These are phyloP conservation scores for Vanessa atalanta DNA, from an alignment of 1,140 invertebrate genomes.

Conservation along the genomic window DNA sequence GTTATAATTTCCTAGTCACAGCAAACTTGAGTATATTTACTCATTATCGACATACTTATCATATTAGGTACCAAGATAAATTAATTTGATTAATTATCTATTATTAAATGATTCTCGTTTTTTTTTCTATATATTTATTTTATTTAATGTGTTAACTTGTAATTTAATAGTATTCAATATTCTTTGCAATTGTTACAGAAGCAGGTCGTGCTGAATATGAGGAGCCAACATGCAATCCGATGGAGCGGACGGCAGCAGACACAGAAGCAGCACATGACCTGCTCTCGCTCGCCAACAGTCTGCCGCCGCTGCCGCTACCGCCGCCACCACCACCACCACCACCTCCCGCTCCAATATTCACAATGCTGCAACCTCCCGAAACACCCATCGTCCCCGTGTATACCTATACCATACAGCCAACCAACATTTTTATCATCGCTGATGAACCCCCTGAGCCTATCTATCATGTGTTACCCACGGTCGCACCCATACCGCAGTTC, in stretches of 20 bases:
- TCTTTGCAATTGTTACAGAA: conserved; percentile 12
- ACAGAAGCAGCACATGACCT: conserved; percentile 92
- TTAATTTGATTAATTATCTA: no score
- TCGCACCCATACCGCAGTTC: conserved; percentile 45
- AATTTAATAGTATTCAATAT: no score
- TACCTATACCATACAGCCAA: conserved; percentile 63
- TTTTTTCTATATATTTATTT: no score
- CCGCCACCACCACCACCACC: conserved; percentile 44
- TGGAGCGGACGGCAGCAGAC: conserved; percentile 84
- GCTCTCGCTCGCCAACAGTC: conserved; percentile 89
- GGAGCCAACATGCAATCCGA: conserved; percentile 41
- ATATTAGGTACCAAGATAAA: no score
- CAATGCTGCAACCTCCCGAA: conserved; percentile 34
- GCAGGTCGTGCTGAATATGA: conserved; percentile 44
- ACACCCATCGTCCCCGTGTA: conserved; percentile 56
- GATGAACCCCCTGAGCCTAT: conserved; percentile 61
- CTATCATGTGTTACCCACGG: conserved; percentile 36
- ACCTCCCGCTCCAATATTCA: neutral
- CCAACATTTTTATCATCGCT: conserved; percentile 68
- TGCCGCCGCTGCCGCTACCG: conserved; percentile 72
- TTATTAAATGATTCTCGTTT: no score
- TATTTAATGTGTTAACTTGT: no score
- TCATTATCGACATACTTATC: no score
- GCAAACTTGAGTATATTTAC: no score
- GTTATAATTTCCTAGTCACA: no score